These are phyloP conservation scores for Apteryx owenii DNA, from an alignment of 2,113 vertebrate species.

Conservation along the genomic window DNA sequence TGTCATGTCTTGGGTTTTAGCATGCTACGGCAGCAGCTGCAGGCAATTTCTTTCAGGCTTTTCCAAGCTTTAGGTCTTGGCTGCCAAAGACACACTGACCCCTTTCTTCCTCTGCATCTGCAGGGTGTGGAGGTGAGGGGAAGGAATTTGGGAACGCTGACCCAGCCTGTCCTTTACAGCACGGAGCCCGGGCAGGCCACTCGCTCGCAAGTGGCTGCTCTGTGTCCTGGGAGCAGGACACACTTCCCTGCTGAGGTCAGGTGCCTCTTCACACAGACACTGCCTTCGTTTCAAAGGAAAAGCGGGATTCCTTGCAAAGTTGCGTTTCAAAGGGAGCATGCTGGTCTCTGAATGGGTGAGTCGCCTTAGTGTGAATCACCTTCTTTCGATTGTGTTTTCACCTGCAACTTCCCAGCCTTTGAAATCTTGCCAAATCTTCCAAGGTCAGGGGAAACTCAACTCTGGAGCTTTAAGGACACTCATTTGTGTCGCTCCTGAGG, in stretches of 20 bases:
- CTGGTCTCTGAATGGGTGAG: background rate
- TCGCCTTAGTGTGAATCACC: background rate
- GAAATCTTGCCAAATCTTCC: background rate
- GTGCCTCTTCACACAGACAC: rapidly evolving
- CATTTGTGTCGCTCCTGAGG: rapidly evolving
- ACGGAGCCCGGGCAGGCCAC: background rate
- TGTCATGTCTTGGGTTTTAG: background rate
- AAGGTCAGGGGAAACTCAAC: background rate
- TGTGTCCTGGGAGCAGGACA: background rate
- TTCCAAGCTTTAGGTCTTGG: background rate
- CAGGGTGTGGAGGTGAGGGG: background rate
- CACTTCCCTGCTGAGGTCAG: background rate
- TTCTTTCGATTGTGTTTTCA: background rate
- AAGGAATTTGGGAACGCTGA: background rate
- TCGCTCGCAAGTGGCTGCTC: rapidly evolving
- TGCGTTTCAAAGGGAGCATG: rapidly evolving
- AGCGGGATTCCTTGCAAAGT: background rate
- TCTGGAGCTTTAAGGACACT: background rate
- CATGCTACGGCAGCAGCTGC: slow-evolving; percentile 2
- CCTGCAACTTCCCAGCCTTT: background rate
- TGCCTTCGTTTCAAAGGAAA: background rate
- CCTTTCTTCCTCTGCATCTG: slow-evolving; percentile 26
- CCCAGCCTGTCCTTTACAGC: background rate
- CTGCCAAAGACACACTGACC: slow-evolving; percentile 40
- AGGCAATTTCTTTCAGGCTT: slow-evolving; percentile 45